Evolutionary conservation across 2,797 vertebrate genomes (phyloP), one percentile per base, ranked within the genome.

Genomic region (Micropoecilia bifurca): DNA sequence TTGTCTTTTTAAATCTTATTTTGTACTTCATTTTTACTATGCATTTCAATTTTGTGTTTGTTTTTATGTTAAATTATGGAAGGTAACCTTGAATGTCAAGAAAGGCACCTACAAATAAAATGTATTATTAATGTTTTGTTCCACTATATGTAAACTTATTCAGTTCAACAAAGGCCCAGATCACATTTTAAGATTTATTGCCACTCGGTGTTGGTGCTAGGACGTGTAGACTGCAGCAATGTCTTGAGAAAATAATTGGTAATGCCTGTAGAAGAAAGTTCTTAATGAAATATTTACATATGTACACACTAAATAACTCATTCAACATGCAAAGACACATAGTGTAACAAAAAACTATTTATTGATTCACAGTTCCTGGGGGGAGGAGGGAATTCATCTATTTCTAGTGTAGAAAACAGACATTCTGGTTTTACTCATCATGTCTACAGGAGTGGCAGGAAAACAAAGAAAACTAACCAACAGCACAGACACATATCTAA

Each of bases 341-440:
- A 61, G 30, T 45, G 30, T 90, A 87, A 80, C 83, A 93, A 91
- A 93, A 59, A 83, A 73, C 77, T 82, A 71, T 91, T 93, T 91
- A 93, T 91, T 90, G 74, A 92, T 75, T 81, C 85, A 94, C 89
- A 89, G 80, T 82, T 63, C 87, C 74, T 90, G 63, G 13, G 50
- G 46, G 18, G 89, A 88, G 2, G 33, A 3, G 33, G 33, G 48
- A 85, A 72, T 66, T 66, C 13, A 75, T 53, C 55, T 61, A 79
- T 76, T 73, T 76, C 53, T 84, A 74, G 83, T 71, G 74, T 87
- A 88, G 83, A 91, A 91, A 93, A 90, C 81, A 83, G 69, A 82
- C 41, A 73, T 71, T 84, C 30, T 73, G 74, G 57, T 41, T 86
- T 85, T 81, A 88, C 66, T 89, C 76, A 84, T 77, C 76, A 84